Base-by-base conservation (phyloP, 2,888 invertebrate species). In the Schizaphis graminum region DNA sequence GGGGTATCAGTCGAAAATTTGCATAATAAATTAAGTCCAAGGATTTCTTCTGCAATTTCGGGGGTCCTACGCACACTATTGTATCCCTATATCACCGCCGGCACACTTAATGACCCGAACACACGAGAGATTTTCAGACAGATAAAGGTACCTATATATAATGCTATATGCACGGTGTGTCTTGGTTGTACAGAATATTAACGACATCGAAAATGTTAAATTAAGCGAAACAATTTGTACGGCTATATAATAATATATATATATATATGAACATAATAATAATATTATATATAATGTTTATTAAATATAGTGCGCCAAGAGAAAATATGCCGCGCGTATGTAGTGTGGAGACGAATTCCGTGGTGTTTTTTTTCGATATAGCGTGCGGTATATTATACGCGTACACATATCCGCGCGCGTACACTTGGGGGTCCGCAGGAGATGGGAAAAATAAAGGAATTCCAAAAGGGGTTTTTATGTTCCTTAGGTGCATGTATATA, bases 21-120 rank as follows among this genome's bases (percentile, higher is more conserved):
- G 91, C 94, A 94, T 94, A 94, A 91, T 94, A 94, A 94, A 94
- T 94, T 94, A 94, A 94, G 91, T 94, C 91, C 91, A 56, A 94
- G 94, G 94, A 94, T 94, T 94, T 94, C 94, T 94, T 94, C 94
- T 94, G 53, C 94, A 86, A 91, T 94, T 94, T 94, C 85, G 57
- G 89, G 85, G 89, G 56, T 89, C 49, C 77, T 86, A 61, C 35
- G 13, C n/a, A n/a, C 44, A 47, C 88, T 67, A 92, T 92, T 88
- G 87, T 93, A 24, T 92, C 86, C n/a, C 77, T 56, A 35, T 85
- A 56, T 57, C 84, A 26, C 91, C 85, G 89, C 57, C 41, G 44
- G 84, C 61, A 91, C 94, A 91, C 94, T 94, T 94, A 94, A 94
- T 94, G 94, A 94, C 94, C 94, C 94, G 94, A 61, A 94, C 94